Base-by-base conservation (phyloP, 2,113 vertebrate genomes). In the Sander vitreus region DNA sequence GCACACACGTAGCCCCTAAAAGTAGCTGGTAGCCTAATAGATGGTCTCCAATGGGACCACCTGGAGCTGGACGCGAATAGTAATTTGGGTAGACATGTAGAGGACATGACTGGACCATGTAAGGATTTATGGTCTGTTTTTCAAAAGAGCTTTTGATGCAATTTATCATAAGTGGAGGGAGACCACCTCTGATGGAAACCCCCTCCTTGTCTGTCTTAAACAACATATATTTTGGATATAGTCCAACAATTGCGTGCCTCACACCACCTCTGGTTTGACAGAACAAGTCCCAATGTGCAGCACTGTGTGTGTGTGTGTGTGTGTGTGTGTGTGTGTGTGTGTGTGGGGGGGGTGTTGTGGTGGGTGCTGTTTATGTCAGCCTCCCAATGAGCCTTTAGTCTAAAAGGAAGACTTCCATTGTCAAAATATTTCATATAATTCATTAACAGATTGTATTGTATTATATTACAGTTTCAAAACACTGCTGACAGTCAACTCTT, bases 141-240 rank as follows among this genome's bases (percentile, higher is more conserved):
- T 82, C 55, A 65, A 78, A 83, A 57, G 33, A 51, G 43, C 69
- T 79, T 87, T 87, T 82, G 64, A 75, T 84, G 69, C 78, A 30
- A 39, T 73, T 76, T 45, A 64, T 64, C 30, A 21, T 47, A 68
- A 19, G 68, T 25, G 83, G 48, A 78, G 53, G 57, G 48, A 75
- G 70, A 33, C 76, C 66, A 75, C 66, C 27, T 19, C 70, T 64
- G 5, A 67, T 73, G 71, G 58, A 83, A 83, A 47, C 68, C 39
- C 62, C 65, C 8, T 50, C 74, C 65, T 55, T 27, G 3, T 73
- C 55, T 67, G 47, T 73, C 53, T 81, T n/a, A 73, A 73, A 66
- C 39, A 47, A 51, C 36, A 73, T 78, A 65, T 78, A 83, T 69
- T 59, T 85, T 73, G 76, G 47, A 63, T 68, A 23, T 3, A 6